These are phyloP conservation scores for Lipophrys pholis DNA, from an alignment of 2,113 vertebrate genomes.

Conservation along the genomic window DNA sequence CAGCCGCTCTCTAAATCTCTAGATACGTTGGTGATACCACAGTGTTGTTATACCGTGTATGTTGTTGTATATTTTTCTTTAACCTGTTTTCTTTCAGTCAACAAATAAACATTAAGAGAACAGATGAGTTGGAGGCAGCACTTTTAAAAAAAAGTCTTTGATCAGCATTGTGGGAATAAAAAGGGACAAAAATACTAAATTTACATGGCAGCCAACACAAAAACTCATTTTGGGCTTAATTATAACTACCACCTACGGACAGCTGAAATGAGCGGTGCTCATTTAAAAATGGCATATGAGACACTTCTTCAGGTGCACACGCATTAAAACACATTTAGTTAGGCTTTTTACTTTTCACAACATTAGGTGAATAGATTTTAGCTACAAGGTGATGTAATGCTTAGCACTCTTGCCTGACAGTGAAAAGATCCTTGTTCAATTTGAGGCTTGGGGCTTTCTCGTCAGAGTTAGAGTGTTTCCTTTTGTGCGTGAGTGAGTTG, in stretches of 20 bases:
- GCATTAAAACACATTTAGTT: too few relatives aligned
- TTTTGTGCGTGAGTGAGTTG: too few relatives aligned
- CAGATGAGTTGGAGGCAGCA: neutral
- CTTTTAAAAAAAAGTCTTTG: neutral
- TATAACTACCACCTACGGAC: neutral
- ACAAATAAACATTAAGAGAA: neutral
- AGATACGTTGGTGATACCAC: constrained; percentile 37
- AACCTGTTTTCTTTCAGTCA: neutral
- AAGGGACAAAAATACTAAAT: neutral
- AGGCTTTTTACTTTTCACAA: too few relatives aligned
- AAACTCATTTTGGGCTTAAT: neutral
- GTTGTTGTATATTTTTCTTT: neutral
- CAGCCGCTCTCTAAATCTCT: constrained; percentile 47
- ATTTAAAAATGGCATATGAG: too few relatives aligned
- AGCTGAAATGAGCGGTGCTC: neutral
- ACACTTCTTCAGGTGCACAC: too few relatives aligned
- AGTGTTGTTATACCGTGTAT: neutral
- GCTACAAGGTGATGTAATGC: too few relatives aligned
- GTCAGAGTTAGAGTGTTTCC: too few relatives aligned
- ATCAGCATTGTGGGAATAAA: neutral
- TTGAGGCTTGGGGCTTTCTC: too few relatives aligned
- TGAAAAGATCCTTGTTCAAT: too few relatives aligned
- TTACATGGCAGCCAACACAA: neutral
- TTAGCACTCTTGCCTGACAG: too few relatives aligned
- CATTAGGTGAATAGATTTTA: too few relatives aligned